phyloP scores from a whole-genome alignment of 2,797 vertebrate genomes.

The Kryptolebias ocellatus region DNA sequence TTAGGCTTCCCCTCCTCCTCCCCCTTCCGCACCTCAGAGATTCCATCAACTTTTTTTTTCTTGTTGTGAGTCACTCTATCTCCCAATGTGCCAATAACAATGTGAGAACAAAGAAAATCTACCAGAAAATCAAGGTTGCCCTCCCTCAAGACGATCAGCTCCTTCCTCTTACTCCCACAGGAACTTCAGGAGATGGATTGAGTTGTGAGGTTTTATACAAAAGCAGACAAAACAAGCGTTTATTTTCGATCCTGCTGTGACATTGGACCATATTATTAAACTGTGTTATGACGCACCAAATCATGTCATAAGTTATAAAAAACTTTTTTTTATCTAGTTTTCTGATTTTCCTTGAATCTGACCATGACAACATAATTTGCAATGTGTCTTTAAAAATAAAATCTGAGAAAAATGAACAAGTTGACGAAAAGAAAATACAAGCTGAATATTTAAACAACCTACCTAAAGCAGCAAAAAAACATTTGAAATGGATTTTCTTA shows the following conservation, averaged over 20 bases:
- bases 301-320: background rate
- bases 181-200: slow-evolving; percentile 10
- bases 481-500: too few relatives aligned
- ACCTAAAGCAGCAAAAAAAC: too few relatives aligned
- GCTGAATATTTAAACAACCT: too few relatives aligned
- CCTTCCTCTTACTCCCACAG: slow-evolving; percentile 2
- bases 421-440: background rate
- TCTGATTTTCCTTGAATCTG: background rate
- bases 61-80: slow-evolving; percentile 28
- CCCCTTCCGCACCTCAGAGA: background rate
- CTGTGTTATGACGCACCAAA: background rate
- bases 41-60: slow-evolving; percentile 5
- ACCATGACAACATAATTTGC: too few relatives aligned
- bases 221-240: slow-evolving; percentile 11
- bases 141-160: slow-evolving; percentile 14
- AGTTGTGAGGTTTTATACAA: background rate
- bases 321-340: background rate
- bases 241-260: background rate
- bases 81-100: slow-evolving; percentile 17
- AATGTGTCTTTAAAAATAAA: too few relatives aligned
- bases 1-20: background rate
- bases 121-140: slow-evolving; percentile 34
- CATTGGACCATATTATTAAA: background rate
- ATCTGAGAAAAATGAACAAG: background rate
- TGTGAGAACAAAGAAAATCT: slow-evolving; percentile 40